Conservation (phyloP, 2,888 invertebrate genomes). For the Muscina levida region DNA sequence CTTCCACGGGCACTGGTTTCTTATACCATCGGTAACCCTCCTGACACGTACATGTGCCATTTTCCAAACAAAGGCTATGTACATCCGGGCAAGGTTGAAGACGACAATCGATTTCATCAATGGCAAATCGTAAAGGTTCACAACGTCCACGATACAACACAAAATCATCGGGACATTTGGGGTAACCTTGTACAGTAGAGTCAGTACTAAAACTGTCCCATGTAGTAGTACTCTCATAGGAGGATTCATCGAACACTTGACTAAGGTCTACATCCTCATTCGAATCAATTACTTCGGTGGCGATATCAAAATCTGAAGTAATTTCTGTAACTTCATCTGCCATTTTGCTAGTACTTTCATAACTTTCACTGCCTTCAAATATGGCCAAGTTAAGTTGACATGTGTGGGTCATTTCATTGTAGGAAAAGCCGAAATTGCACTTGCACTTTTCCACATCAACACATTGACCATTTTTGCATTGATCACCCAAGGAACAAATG, state of each 20-base stretch:
- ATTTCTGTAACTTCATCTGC: too few relatives aligned
- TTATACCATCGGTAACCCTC: constrained; percentile 48
- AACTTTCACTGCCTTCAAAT: not conserved
- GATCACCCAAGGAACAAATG: constrained; percentile 68
- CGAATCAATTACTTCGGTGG: constrained; percentile 28
- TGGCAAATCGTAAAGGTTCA: constrained; percentile 70
- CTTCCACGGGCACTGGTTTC: not conserved
- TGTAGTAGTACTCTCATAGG: constrained; percentile 26
- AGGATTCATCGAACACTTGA: constrained; percentile 49
- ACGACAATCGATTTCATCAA: constrained; percentile 67
- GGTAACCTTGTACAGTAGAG: not conserved
- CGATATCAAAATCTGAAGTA: not conserved
- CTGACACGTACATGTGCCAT: constrained; percentile 56
- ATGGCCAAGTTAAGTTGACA: constrained; percentile 61
- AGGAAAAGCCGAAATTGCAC: constrained; percentile 68
- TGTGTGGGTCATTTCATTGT: constrained; percentile 52
- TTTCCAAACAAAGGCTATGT: constrained; percentile 50
- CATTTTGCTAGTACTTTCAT: not conserved
- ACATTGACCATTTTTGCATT: constrained; percentile 71
- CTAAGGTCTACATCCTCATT: constrained; percentile 43
- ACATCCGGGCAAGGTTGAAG: constrained; percentile 47
- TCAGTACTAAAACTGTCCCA: constrained; percentile 12
- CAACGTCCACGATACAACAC: constrained; percentile 71
- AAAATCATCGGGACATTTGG: constrained; percentile 68
- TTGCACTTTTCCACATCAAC: constrained; percentile 67